Evolutionary conservation across 2,888 invertebrate genomes (phyloP).

Genomic region (Trichopria drosophilae): DNA sequence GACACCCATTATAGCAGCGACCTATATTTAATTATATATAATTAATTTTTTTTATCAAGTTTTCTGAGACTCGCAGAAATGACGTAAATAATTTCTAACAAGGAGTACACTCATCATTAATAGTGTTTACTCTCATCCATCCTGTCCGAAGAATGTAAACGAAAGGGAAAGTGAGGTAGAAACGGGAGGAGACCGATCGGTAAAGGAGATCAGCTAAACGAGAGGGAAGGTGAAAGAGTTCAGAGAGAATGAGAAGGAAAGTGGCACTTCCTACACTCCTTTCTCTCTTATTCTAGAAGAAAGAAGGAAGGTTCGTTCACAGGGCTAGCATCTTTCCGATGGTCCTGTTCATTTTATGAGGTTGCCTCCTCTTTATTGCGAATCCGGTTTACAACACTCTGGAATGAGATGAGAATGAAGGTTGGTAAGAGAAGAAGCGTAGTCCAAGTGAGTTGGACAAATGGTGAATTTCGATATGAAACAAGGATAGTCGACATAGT

Average conservation of each 20-base stretch:
- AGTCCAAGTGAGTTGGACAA: constrained; percentile 14
- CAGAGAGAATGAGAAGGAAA: constrained; percentile 20
- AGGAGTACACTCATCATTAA: too few species aligned
- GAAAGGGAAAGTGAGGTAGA: not conserved
- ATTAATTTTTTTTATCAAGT: too few species aligned
- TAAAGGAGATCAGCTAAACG: too few species aligned
- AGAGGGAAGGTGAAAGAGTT: constrained; percentile 21
- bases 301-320: too few species aligned
- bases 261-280: too few species aligned
- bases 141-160: not conserved
- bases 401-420: constrained; percentile 23
- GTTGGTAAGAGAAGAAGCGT: constrained; percentile 30
- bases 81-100: too few species aligned
- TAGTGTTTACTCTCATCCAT: too few species aligned
- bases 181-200: too few species aligned
- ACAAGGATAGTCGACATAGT: constrained; percentile 38
- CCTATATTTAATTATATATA: too few species aligned
- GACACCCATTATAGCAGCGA: too few species aligned
- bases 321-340: constrained; percentile 34
- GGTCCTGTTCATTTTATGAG: constrained; percentile 44
- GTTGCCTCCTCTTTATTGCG: constrained; percentile 50
- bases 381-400: constrained; percentile 53
- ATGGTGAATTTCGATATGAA: constrained; percentile 23
- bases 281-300: too few species aligned
- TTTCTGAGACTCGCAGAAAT: too few species aligned